phyloP scores from a whole-genome alignment of 2,113 vertebrate genomes.

The Pseudopipra pipra region DNA sequence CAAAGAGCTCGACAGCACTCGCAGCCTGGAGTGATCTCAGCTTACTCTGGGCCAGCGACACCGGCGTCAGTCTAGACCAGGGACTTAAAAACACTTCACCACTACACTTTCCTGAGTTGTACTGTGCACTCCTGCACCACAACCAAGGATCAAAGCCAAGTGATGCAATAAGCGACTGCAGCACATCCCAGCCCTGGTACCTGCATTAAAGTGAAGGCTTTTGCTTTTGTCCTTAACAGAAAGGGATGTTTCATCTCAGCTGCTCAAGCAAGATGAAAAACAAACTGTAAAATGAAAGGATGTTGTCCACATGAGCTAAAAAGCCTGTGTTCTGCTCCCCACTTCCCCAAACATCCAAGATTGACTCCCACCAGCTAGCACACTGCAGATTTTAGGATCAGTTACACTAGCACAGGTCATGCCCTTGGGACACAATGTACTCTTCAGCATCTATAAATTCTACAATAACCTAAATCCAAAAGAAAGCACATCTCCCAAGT shows the following conservation, averaged over 20 bases:
- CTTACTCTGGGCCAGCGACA: background rate
- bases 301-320: background rate
- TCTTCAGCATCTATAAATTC: background rate
- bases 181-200: background rate
- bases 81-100: background rate
- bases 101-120: background rate
- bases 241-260: background rate
- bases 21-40: background rate
- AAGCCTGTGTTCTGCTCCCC: background rate
- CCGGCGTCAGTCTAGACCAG: background rate
- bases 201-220: background rate
- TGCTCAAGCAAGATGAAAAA: background rate
- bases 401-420: background rate
- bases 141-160: conserved; percentile 47
- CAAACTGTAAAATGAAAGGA: background rate
- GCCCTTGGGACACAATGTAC: background rate
- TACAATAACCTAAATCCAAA: background rate
- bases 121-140: background rate
- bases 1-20: accelerated
- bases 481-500: background rate
- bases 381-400: background rate
- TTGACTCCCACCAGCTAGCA: background rate
- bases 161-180: background rate
- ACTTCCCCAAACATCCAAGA: background rate
- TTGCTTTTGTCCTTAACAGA: conserved; percentile 17